phyloP scores from a whole-genome alignment of 2,797 vertebrate species.

The Meda fulgida region DNA sequence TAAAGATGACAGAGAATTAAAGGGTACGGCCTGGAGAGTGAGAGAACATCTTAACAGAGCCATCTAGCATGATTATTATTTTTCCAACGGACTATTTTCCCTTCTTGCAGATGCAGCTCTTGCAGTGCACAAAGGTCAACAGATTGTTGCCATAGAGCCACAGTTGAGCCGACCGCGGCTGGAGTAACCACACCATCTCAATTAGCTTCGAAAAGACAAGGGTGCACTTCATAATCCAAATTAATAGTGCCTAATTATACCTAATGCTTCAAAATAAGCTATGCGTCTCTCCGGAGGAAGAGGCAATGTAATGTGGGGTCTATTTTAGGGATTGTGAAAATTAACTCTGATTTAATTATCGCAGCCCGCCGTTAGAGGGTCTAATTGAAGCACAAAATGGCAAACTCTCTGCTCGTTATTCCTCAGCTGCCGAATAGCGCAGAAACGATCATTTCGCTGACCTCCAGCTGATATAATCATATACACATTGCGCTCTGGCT shows the following conservation, averaged over 20 bases:
- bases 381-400: constrained; percentile 68
- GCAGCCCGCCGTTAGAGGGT: constrained; percentile 63
- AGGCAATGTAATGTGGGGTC: constrained; percentile 68
- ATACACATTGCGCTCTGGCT: constrained; percentile 20
- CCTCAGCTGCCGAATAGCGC: constrained; percentile 14
- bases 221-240: constrained; percentile 71
- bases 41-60: constrained; percentile 37
- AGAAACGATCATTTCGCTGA: constrained; percentile 31
- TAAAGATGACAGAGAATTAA: constrained; percentile 31
- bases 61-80: constrained; percentile 52
- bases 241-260: constrained; percentile 76
- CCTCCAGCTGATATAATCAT: constrained; percentile 48
- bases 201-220: constrained; percentile 53
- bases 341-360: constrained; percentile 80
- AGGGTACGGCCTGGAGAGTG: neutral
- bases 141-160: constrained; percentile 53
- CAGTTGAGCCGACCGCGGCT: neutral
- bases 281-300: constrained; percentile 72
- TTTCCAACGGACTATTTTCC: constrained; percentile 52
- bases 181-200: constrained; percentile 44
- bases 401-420: constrained; percentile 40
- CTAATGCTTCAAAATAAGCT: constrained; percentile 79
- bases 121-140: constrained; percentile 52
- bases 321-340: constrained; percentile 77
- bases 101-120: constrained; percentile 17